Conservation (phyloP, 2,797 vertebrate genomes). For the Galaxias olidus region DNA sequence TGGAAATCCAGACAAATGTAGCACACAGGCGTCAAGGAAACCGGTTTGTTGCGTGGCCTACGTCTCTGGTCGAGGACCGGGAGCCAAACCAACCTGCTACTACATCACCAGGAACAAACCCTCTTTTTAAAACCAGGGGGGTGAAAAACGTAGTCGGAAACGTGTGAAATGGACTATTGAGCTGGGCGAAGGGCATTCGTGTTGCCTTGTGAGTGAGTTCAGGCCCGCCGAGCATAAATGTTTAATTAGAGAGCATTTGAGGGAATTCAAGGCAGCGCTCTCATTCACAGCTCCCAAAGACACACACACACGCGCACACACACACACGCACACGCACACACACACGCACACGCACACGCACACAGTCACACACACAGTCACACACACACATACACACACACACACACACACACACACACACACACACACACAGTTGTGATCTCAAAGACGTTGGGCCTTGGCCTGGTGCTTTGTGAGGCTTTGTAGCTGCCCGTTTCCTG, state of each 20-base stretch:
- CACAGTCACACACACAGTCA: background rate
- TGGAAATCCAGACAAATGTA: background rate
- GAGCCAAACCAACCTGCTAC: background rate
- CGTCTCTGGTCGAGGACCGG: background rate
- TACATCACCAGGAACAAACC: background rate
- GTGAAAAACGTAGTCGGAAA: too few species aligned
- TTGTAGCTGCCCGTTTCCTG: conserved; percentile 31
- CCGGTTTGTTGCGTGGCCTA: background rate
- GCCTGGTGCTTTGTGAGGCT: conserved; percentile 28
- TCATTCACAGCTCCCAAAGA: too few species aligned
- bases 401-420: background rate
- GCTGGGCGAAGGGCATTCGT: too few species aligned
- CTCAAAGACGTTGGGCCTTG: background rate
- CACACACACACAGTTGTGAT: background rate
- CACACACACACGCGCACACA: conserved; percentile 3
- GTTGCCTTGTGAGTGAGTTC: too few species aligned
- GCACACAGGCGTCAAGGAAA: background rate
- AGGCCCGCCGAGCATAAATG: too few species aligned
- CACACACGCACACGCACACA: too few species aligned
- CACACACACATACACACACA: background rate
- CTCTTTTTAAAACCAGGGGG: too few species aligned
- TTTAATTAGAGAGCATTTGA: too few species aligned
- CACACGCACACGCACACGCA: background rate
- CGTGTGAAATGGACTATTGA: too few species aligned
- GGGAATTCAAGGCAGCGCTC: too few species aligned